Evolutionary conservation across 2,797 vertebrate species (phyloP).

Genomic region (Arrhamphus sclerolepis): DNA sequence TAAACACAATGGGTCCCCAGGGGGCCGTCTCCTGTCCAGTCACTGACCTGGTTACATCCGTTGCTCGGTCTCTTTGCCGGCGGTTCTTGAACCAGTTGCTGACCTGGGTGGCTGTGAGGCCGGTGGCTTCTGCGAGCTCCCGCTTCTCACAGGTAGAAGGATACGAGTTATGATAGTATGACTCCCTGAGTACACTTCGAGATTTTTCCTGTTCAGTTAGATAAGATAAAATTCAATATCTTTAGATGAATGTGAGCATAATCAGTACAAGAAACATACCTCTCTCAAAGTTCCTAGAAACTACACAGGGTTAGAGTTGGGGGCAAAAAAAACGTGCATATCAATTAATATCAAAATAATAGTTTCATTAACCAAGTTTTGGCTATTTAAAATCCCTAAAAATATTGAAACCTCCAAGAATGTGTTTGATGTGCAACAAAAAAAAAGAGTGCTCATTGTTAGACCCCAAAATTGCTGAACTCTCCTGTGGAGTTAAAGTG

Average conservation of each 20-base stretch:
- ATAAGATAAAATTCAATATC: not conserved
- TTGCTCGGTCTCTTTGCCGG: constrained; percentile 87
- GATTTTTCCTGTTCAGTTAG: constrained; percentile 73
- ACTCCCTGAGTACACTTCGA: constrained; percentile 65
- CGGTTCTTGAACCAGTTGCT: constrained; percentile 99
- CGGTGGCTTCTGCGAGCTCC: constrained; percentile 91
- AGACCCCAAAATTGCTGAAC: no score
- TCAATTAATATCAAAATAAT: no score
- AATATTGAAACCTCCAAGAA: no score
- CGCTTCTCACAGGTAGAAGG: constrained; percentile 89
- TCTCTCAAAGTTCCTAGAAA: not conserved
- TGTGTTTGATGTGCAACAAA: no score
- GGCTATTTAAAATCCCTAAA: no score
- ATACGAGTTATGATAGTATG: constrained; percentile 73
- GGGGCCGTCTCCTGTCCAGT: not conserved
- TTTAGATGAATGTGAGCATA: not conserved
- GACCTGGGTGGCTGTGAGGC: constrained; percentile 93
- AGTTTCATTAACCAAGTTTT: no score
- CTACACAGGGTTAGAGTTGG: no score
- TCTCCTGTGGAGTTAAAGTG: no score
- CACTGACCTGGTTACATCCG: constrained; percentile 28
- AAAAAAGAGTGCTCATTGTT: no score
- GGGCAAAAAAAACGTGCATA: no score
- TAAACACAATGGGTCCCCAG: no score
- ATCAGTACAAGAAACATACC: not conserved